Conservation (phyloP, 2,888 invertebrate genomes). For the Megalurothrips usitatus region DNA sequence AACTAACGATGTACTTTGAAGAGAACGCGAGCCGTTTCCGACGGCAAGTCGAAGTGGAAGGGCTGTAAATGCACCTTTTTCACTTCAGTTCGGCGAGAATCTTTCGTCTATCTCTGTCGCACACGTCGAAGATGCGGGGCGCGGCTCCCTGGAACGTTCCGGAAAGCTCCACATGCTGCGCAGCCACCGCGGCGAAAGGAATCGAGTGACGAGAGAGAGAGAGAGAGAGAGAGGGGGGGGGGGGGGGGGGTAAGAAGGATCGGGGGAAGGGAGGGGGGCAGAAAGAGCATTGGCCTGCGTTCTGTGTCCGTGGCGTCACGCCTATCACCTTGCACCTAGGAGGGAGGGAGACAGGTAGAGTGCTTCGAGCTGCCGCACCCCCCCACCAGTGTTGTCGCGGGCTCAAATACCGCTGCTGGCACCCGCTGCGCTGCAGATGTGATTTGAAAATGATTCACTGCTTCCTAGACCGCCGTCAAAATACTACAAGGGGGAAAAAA, state of each 20-base stretch:
- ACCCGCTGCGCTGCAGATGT: no score
- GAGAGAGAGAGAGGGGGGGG: not conserved
- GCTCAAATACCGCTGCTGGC: not conserved
- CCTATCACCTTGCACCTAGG: not conserved
- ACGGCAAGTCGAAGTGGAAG: no score
- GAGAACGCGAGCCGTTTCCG: no score
- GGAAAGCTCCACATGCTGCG: not conserved
- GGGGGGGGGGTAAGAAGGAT: not conserved
- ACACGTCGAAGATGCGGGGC: not conserved
- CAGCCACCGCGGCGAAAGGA: not conserved
- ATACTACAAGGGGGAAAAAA: no score
- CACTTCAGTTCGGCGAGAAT: no score
- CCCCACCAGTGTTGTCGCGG: not conserved
- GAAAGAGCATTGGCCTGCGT: slow-evolving; percentile 7
- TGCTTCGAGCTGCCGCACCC: not conserved
- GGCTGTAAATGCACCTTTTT: no score
- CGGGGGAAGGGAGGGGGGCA: not conserved
- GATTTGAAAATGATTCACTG: no score
- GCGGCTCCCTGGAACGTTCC: not conserved
- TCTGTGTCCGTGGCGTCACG: not conserved
- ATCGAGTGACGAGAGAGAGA: not conserved
- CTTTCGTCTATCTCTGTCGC: no score
- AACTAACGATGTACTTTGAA: no score
- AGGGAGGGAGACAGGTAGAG: not conserved
- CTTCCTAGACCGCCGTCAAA: no score